Evolutionary conservation across 2,797 vertebrate species (phyloP).

Genomic region (Phyllotis vaccarum): DNA sequence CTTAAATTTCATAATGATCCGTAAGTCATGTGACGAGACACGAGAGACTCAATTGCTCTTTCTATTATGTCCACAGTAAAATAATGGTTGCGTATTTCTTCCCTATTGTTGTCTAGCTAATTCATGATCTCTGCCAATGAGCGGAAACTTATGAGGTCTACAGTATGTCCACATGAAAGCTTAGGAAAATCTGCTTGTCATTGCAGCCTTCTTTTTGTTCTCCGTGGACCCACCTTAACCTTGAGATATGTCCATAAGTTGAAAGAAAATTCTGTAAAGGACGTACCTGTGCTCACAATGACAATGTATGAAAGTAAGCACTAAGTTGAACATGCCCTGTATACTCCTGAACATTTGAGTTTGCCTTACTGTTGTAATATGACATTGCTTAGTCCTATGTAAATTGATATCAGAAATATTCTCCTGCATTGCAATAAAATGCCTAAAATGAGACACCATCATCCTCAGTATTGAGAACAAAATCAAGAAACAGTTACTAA

Average conservation of each 20-base stretch:
- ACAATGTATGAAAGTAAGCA: not conserved
- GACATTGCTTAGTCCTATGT: not conserved
- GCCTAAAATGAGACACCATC: not conserved
- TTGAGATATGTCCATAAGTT: not conserved
- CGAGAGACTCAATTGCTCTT: not conserved
- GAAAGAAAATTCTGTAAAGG: not conserved
- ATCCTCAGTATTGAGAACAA: not conserved
- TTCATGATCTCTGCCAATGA: not conserved
- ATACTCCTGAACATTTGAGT: not conserved
- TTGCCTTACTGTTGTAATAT: not conserved
- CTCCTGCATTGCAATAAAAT: not conserved
- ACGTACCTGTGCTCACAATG: not conserved
- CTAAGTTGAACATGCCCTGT: not conserved
- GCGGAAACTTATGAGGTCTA: not conserved
- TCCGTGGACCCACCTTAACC: not conserved
- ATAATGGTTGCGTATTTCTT: not conserved
- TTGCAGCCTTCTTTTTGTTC: not conserved
- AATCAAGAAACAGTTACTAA: not conserved
- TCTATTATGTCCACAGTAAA: not conserved
- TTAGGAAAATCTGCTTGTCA: not conserved
- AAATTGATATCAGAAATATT: not conserved
- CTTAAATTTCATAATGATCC: not conserved
- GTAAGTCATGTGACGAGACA: not conserved
- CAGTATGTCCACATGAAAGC: not conserved
- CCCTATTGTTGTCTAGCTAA: not conserved